Conservation (phyloP, 2,113 vertebrate species). For the Carlito syrichta region DNA sequence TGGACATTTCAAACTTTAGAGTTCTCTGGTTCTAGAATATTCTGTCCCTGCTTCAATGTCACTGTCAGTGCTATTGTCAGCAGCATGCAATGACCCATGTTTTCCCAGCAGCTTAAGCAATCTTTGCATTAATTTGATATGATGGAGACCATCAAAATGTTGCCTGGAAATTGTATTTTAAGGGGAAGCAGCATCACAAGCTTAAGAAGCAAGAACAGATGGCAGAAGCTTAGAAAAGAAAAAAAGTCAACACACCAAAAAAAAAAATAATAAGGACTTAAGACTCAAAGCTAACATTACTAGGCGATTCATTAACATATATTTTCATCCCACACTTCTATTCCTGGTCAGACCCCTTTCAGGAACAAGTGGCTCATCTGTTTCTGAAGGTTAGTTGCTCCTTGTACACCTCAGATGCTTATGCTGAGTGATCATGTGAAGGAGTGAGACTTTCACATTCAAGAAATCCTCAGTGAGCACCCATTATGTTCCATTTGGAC, state of each 20-base stretch:
- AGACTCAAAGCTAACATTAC: neutral
- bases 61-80: neutral
- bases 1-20: neutral
- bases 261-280: neutral
- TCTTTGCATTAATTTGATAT: neutral
- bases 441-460: neutral
- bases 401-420: neutral
- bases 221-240: neutral
- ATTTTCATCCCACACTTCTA: neutral
- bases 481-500: neutral
- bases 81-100: neutral
- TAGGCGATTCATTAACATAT: neutral
- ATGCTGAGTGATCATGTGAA: accelerated
- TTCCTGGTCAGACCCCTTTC: neutral
- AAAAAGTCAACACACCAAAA: neutral
- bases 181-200: neutral
- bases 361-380: neutral
- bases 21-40: neutral
- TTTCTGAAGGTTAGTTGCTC: neutral
- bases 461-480: neutral
- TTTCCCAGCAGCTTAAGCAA: neutral
- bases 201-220: neutral
- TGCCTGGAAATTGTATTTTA: neutral
- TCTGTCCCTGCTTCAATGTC: neutral
- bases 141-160: neutral